phyloP scores from a whole-genome alignment of 1,140 invertebrate genomes.

The Drosophila leontia region DNA sequence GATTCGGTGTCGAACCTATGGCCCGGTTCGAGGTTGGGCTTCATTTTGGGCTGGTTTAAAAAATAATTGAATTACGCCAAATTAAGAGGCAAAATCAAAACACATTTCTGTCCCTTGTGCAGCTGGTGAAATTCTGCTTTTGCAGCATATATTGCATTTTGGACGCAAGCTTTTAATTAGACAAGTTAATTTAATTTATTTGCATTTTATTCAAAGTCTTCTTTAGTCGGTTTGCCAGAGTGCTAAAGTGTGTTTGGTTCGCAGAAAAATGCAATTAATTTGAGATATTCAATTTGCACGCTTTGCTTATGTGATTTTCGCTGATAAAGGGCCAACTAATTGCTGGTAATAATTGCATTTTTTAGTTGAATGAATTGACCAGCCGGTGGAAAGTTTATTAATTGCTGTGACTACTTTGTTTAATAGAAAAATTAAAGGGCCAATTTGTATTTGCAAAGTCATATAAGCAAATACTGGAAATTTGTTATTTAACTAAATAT shows the following conservation, averaged over 20 bases:
- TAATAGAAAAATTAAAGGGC: neutral
- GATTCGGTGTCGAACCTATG: slow-evolving; percentile 11
- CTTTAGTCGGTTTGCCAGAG: slow-evolving; percentile 3
- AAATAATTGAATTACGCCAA: slow-evolving; percentile 66
- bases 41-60: slow-evolving; percentile 28
- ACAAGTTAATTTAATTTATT: slow-evolving; percentile 71
- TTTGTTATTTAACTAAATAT: too few species aligned
- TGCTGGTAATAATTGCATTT: slow-evolving; percentile 43
- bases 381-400: slow-evolving; percentile 1
- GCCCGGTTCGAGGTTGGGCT: neutral
- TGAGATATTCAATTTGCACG: slow-evolving; percentile 44
- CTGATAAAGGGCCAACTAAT: slow-evolving; percentile 34
- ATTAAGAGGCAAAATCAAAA: slow-evolving; percentile 63
- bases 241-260: slow-evolving; percentile 2
- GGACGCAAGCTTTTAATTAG: slow-evolving; percentile 58
- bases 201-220: slow-evolving; percentile 37
- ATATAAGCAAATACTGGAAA: too few species aligned
- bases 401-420: neutral
- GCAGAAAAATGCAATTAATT: slow-evolving; percentile 36
- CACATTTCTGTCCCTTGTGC: slow-evolving; percentile 38
- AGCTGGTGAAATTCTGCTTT: slow-evolving; percentile 7
- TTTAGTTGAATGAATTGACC: neutral
- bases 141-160: slow-evolving; percentile 57
- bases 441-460: too few species aligned
- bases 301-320: slow-evolving; percentile 24